Evolutionary conservation across 2,797 vertebrate genomes (phyloP).

Genomic region (Florisuga fusca): DNA sequence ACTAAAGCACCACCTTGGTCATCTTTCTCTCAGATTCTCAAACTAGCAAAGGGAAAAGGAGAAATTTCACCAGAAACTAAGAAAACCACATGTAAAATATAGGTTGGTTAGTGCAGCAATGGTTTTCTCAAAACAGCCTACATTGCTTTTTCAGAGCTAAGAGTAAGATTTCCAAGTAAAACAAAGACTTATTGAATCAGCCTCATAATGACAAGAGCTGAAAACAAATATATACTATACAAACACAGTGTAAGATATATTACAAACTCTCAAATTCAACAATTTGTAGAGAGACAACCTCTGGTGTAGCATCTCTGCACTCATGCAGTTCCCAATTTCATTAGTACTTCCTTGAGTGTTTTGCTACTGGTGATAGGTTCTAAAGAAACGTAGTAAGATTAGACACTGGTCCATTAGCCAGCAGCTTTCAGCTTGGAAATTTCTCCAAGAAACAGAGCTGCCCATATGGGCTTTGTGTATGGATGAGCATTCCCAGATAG

Average conservation of each 20-base stretch:
- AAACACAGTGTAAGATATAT: neutral
- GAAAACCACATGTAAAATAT: neutral
- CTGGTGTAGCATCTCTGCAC: neutral
- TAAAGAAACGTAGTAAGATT: neutral
- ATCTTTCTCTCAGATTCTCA: neutral
- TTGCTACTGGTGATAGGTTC: neutral
- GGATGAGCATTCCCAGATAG: neutral
- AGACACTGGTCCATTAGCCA: neutral
- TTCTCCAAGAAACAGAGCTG: neutral
- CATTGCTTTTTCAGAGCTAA: neutral
- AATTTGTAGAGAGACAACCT: neutral
- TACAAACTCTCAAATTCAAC: neutral
- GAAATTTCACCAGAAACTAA: neutral
- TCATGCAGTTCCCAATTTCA: neutral
- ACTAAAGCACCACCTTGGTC: neutral
- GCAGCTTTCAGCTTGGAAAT: neutral
- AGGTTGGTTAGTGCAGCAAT: neutral
- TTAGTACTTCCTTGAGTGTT: neutral
- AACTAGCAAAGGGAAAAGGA: neutral
- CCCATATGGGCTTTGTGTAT: neutral
- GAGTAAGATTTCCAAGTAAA: neutral
- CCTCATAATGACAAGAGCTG: neutral
- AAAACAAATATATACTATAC: neutral
- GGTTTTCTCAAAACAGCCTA: neutral
- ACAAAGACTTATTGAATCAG: neutral